phyloP scores from a whole-genome alignment of 2,888 invertebrate species.

The Ceriagrion tenellum region DNA sequence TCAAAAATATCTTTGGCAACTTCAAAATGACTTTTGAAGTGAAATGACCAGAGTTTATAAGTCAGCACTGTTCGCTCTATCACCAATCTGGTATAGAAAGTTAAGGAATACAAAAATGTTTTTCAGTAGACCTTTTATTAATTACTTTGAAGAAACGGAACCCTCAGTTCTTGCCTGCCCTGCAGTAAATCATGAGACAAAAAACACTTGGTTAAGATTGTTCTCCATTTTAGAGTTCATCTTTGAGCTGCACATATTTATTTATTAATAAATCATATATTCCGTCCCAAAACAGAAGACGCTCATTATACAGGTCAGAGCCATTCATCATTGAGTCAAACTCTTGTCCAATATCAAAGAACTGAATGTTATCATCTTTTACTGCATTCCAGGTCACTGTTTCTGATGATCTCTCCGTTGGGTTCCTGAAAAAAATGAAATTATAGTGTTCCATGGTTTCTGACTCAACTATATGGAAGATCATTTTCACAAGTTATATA shows the following conservation, averaged over 20 bases:
- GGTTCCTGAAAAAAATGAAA: not conserved
- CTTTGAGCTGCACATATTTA: not conserved
- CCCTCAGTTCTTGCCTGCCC: too few species aligned
- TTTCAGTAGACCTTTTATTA: too few species aligned
- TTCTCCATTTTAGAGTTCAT: conserved; percentile 27
- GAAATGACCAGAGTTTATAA: too few species aligned
- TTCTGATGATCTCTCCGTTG: not conserved
- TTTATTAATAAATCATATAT: conserved; percentile 14
- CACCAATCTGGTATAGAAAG: too few species aligned
- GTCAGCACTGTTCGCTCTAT: too few species aligned
- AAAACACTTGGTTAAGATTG: too few species aligned
- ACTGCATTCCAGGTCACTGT: conserved; percentile 28
- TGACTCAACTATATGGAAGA: not conserved
- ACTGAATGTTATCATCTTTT: not conserved
- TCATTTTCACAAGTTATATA: not conserved
- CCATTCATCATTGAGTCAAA: not conserved
- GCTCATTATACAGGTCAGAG: not conserved
- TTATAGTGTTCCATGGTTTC: too few species aligned
- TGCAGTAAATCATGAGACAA: too few species aligned
- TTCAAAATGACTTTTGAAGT: too few species aligned
- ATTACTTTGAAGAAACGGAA: too few species aligned
- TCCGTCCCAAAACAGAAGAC: not conserved
- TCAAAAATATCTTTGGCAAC: too few species aligned
- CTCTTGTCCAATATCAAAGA: conserved; percentile 39
- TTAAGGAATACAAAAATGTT: too few species aligned